Evolutionary conservation across 2,797 vertebrate genomes (phyloP), one percentile per base, ranked within the genome.

Genomic region (Zalophus californianus): DNA sequence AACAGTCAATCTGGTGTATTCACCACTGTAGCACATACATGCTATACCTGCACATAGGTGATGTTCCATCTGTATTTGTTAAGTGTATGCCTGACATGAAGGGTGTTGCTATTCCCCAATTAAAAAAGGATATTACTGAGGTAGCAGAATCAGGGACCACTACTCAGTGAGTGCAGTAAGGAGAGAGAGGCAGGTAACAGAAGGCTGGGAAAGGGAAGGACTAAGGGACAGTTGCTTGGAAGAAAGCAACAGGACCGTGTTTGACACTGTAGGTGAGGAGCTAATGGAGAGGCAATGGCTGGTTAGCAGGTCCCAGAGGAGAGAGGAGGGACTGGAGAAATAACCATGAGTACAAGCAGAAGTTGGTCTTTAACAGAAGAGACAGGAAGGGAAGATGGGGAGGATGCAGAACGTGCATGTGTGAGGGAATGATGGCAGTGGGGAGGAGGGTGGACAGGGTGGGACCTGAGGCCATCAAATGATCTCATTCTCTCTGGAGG

Each of bases 401-500:
- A 83, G 27, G n/a, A 41, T 85, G 29, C 29, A 92, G 64, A 66
- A 58, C 35, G 60, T 70, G 75, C n/a, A 18, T 73, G 83, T 13
- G 62, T 62, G 27, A 78, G 48, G 32, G 12, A 89, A 9, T 85
- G n/a, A 86, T 56, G 88, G 64, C n/a, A 80, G 41, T 50, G 25
- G 15, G 44, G 25, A 68, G 8, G 41, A 23, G 70, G 10, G 58
- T 79, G 38, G 90, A 60, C 79, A 32, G 38, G 35, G 44, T 1
- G 32, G 52, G 70, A 80, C n/a, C 91, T 90, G 64, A 90, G 70
- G 23, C 23, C 44, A 44, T 72, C 23, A 41, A 11, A 79, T 85
- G 68, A 86, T 79, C 58, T 79, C 52, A 79, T 52, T 64, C 87
- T 96, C 29, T 86, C 50, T 90, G 56, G 50, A 62, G 48, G 95